Base-by-base conservation (phyloP, 2,113 vertebrate species). In the Scophthalmus maximus region DNA sequence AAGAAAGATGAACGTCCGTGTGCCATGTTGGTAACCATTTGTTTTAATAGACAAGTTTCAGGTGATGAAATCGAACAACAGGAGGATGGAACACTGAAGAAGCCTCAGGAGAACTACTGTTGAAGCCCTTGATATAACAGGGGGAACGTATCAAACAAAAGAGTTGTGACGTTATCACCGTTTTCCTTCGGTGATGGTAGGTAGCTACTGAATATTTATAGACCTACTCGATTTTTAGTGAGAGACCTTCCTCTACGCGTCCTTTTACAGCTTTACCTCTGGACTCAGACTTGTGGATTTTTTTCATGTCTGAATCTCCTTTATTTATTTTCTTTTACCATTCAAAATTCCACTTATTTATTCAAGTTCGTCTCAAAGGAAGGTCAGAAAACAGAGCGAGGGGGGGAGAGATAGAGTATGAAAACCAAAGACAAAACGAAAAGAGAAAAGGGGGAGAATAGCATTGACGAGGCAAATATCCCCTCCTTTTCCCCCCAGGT, bases 391-490 rank as follows among this genome's bases (percentile, higher is more conserved):
- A 69, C 38, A 73, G 56, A 57, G 49, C 18, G 5, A 12, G 7
- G 42, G 42, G 14, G 42, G 18, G 51, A 60, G 79, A 50, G 46
- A 72, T 49, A 65, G 55, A 83, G 70, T 83, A 69, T 70, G 70
- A 88, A 78, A 85, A 83, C 81, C 23, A 74, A 74, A 74, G 50
- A 74, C 23, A 23, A 68, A 68, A 73, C 69, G 18, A 53, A 63
- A 59, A 66, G 57, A 75, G 18, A 74, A 82, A 67, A 79, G 61
- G 76, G 73, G 85, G 78, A 85, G 69, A 53, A 68, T 68, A 88
- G 86, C 84, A 85, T 87, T 88, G 90, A 86, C 78, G 77, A 88
- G 87, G 89, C 87, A 84, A n/a, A 84, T 72, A 81, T 82, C 81
- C 78, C 88, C 81, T 87, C 87, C 77, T 87, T 85, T 82, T 80